These are phyloP conservation scores for Acleris holmiana DNA, from an alignment of 2,888 invertebrate genomes.

Conservation along the genomic window DNA sequence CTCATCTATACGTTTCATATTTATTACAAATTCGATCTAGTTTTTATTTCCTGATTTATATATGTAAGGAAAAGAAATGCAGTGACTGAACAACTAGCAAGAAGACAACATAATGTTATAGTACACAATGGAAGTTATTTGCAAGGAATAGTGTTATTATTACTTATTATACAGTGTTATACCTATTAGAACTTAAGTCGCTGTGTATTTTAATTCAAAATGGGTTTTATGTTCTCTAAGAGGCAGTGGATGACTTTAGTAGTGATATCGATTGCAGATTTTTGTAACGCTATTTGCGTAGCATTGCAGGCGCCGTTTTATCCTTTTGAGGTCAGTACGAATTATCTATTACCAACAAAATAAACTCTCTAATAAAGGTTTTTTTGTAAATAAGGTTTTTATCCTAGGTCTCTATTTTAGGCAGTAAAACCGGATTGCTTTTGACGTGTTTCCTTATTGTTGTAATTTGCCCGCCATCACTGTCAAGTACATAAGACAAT, in stretches of 20 bases:
- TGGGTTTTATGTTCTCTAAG: constrained; percentile 87
- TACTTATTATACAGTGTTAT: constrained; percentile 1
- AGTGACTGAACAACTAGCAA: not conserved
- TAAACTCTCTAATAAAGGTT: not conserved
- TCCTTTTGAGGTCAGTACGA: constrained; percentile 89
- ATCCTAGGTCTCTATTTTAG: too few relatives aligned
- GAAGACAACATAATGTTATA: not conserved
- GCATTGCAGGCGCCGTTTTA: constrained; percentile 94
- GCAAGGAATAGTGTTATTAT: not conserved
- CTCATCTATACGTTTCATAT: constrained; percentile 18
- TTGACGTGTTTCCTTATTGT: too few relatives aligned
- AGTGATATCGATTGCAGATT: constrained; percentile 92
- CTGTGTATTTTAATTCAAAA: constrained; percentile 50
- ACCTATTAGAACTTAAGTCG: not conserved
- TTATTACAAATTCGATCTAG: not conserved
- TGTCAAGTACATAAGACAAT: too few relatives aligned
- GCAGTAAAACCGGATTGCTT: too few relatives aligned
- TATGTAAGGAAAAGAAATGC: not conserved
- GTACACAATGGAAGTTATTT: not conserved
- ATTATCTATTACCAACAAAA: not conserved
- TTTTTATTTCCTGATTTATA: not conserved
- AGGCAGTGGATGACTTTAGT: constrained; percentile 91
- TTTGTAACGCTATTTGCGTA: constrained; percentile 93
- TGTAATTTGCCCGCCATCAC: too few relatives aligned
- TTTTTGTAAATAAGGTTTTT: too few relatives aligned